Evolutionary conservation across 2,113 vertebrate genomes (phyloP).

Genomic region (Carettochelys insculpta): DNA sequence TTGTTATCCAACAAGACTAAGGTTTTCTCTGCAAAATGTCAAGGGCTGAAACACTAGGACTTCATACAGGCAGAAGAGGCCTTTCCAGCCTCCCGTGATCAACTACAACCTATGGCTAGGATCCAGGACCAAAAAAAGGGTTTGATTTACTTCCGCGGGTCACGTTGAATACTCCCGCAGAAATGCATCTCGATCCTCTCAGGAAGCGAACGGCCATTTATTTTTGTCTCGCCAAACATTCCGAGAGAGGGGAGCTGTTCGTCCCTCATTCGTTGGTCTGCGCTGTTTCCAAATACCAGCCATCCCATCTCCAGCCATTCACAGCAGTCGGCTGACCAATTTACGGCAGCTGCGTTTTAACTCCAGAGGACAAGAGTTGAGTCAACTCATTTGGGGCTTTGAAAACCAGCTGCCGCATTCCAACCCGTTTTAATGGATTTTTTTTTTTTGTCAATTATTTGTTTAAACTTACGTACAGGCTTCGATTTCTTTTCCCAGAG

Average conservation of each 20-base stretch:
- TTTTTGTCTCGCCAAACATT: neutral
- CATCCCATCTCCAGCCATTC: neutral
- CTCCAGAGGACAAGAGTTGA: neutral
- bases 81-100: neutral
- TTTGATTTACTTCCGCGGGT: neutral
- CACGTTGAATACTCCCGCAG: neutral
- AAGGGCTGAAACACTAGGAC: conserved; percentile 11
- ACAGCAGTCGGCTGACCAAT: neutral
- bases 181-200: neutral
- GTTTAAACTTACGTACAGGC: neutral
- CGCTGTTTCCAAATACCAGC: neutral
- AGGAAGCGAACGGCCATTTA: neutral
- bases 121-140: neutral
- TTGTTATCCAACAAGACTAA: conserved; percentile 47
- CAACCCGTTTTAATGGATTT: neutral
- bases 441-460: neutral
- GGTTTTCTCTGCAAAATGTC: conserved; percentile 57
- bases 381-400: neutral
- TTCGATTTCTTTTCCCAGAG: neutral
- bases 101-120: neutral
- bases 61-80: conserved; percentile 51
- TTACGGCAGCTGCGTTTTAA: neutral
- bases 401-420: neutral
- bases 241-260: neutral
- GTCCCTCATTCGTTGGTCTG: neutral